Conservation (phyloP, 2,113 vertebrate species). For the Galbula dea region DNA sequence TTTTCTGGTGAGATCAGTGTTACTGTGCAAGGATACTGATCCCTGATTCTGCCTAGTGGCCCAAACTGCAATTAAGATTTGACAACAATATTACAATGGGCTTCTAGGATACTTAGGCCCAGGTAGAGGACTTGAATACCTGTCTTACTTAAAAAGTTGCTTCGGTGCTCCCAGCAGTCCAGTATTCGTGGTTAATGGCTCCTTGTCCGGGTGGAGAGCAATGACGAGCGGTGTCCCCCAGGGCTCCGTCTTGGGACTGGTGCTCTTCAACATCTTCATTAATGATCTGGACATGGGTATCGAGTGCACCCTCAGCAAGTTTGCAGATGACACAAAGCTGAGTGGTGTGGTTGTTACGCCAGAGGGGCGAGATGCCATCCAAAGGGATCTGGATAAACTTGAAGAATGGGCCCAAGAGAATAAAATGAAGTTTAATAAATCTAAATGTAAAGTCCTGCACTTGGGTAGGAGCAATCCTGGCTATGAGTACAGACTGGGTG, state of each 20-base stretch:
- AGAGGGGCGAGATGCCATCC: background rate
- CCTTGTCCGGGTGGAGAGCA: background rate
- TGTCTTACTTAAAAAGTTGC: background rate
- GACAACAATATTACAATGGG: background rate
- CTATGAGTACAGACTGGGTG: no score
- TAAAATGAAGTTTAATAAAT: background rate
- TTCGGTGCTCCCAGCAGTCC: background rate
- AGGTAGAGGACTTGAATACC: background rate
- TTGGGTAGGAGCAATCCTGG: no score
- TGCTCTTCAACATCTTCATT: background rate
- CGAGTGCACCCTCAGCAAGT: background rate
- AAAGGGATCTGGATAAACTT: background rate
- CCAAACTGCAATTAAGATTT: background rate
- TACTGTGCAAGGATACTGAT: no score
- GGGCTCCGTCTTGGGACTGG: background rate
- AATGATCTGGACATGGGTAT: background rate
- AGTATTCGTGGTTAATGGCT: background rate
- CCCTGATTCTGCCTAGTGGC: no score
- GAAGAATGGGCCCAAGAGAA: accelerated
- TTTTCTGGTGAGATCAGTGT: no score
- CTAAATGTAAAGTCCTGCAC: no score
- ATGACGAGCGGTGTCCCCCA: no score
- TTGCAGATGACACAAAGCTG: background rate
- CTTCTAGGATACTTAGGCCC: background rate
- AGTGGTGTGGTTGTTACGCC: no score